A percentile compares a stretch with the other conserved stretches of the same genome.
Conservation (phyloP, 2,888 invertebrate genomes). For the Ichneumoninae sp. region DNA sequence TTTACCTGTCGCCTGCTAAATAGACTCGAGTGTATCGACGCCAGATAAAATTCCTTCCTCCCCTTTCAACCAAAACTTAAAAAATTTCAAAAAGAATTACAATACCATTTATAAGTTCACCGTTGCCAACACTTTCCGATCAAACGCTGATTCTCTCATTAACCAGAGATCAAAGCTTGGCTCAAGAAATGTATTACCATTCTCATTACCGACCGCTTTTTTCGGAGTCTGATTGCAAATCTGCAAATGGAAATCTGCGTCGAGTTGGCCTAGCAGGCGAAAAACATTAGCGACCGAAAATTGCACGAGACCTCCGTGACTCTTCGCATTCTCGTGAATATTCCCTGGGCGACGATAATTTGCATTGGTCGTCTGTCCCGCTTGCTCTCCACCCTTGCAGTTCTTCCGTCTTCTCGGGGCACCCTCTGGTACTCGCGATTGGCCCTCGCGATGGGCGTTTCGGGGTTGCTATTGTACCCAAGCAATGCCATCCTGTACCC, state of each 20-base stretch:
- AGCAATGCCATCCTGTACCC: constrained; percentile 37
- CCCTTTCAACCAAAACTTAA: no score
- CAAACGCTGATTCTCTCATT: no score
- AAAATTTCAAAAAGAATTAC: no score
- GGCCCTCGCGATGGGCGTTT: constrained; percentile 68
- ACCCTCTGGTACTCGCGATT: constrained; percentile 27
- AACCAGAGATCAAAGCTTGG: no score
- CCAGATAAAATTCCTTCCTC: no score
- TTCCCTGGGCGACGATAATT: constrained; percentile 68
- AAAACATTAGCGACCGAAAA: constrained; percentile 1
- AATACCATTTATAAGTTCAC: no score
- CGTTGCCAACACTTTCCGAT: no score
- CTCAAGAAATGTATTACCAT: no score
- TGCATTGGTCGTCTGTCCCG: constrained; percentile 57
- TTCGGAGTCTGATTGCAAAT: not conserved
- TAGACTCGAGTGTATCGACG: no score
- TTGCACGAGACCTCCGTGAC: constrained; percentile 36
- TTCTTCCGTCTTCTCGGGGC: constrained; percentile 3
- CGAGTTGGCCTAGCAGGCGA: not conserved
- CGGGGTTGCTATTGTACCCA: constrained; percentile 58
- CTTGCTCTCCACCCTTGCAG: not conserved
- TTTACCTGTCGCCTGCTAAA: no score
- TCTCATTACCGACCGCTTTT: no score
- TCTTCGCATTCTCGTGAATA: constrained; percentile 50
- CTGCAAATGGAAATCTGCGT: not conserved